Percentiles rank a stretch among this genome's conserved stretches.
phyloP scores from a whole-genome alignment of 2,113 vertebrate genomes.

The Corydoras sp. region DNA sequence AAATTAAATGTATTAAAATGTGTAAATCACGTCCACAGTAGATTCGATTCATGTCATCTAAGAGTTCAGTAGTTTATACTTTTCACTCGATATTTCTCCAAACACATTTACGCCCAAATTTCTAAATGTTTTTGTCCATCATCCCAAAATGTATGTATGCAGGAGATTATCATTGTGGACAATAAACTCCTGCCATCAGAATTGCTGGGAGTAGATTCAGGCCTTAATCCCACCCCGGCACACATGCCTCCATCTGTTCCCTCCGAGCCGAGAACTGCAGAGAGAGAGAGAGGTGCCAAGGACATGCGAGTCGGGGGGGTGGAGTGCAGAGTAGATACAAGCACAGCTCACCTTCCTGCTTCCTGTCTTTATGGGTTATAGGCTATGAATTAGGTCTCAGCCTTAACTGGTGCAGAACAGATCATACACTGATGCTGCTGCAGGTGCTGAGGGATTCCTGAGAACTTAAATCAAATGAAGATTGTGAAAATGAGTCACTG shows the following conservation, averaged over 20 bases:
- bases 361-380: slow-evolving; percentile 1
- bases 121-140: slow-evolving; percentile 23
- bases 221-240: slow-evolving; percentile 73
- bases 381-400: not conserved
- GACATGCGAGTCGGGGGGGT: slow-evolving; percentile 65
- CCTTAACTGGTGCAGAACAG: not conserved
- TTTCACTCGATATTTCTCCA: not conserved
- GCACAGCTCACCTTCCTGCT: slow-evolving; percentile 21
- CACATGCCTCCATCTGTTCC: slow-evolving; percentile 75
- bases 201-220: slow-evolving; percentile 66
- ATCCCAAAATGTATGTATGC: slow-evolving; percentile 48
- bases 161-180: slow-evolving; percentile 63
- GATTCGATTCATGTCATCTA: too few relatives aligned
- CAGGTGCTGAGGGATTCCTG: too few relatives aligned
- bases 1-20: too few relatives aligned
- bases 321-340: slow-evolving; percentile 44
- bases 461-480: too few relatives aligned
- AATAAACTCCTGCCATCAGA: slow-evolving; percentile 66
- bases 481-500: too few relatives aligned
- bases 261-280: slow-evolving; percentile 65
- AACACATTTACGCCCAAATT: slow-evolving; percentile 16
- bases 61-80: too few relatives aligned
- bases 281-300: slow-evolving; percentile 67
- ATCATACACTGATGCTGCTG: not conserved
- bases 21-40: too few relatives aligned